Conservation (phyloP, 2,888 invertebrate species). For the Morinoia aosen region DNA sequence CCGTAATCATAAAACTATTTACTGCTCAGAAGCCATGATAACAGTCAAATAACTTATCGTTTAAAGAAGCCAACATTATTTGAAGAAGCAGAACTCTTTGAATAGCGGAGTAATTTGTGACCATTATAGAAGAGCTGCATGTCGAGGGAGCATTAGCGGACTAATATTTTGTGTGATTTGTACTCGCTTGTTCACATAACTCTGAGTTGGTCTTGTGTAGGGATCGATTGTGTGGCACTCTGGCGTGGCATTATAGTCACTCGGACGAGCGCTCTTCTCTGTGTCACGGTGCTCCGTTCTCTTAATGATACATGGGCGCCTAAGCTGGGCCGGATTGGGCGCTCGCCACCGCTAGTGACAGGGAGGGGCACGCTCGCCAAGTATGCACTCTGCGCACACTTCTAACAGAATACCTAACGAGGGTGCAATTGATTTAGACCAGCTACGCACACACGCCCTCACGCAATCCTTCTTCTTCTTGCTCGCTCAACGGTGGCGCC, state of each 20-base stretch:
- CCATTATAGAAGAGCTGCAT: conserved; percentile 12
- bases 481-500: neutral
- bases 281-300: conserved; percentile 10
- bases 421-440: conserved; percentile 48
- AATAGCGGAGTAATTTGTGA: neutral
- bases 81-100: neutral
- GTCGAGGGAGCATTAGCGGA: conserved; percentile 10
- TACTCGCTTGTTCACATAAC: neutral
- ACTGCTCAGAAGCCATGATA: conserved; percentile 9
- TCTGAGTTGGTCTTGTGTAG: neutral
- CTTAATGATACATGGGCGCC: neutral
- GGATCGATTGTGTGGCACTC: conserved; percentile 24
- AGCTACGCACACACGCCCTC: conserved; percentile 6
- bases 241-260: conserved; percentile 7
- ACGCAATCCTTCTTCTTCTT: conserved; percentile 1
- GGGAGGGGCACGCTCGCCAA: neutral
- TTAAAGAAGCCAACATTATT: neutral
- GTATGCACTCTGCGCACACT: conserved; percentile 9
- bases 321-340: neutral
- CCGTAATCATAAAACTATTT: conserved; percentile 4
- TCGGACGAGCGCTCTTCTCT: neutral
- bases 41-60: neutral
- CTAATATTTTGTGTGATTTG: conserved; percentile 43
- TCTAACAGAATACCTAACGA: conserved; percentile 34
- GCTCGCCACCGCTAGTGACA: neutral